These are phyloP conservation scores for Drepana arcuata DNA, from an alignment of 1,140 invertebrate species.

Conservation along the genomic window DNA sequence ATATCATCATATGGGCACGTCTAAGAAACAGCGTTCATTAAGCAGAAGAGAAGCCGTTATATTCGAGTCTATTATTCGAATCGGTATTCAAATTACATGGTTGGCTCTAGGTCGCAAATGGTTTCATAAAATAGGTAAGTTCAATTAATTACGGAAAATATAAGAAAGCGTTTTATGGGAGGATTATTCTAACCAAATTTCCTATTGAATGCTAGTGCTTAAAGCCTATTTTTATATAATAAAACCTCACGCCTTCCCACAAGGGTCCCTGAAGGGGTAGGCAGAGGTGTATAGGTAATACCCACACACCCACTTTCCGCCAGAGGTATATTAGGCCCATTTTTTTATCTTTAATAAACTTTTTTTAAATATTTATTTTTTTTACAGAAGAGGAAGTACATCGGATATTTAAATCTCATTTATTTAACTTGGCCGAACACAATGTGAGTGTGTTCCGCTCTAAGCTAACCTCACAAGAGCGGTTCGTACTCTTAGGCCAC, in stretches of 20 bases:
- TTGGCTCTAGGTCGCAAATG: constrained; percentile 72
- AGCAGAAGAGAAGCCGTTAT: constrained; percentile 70
- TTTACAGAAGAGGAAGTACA: constrained; percentile 73
- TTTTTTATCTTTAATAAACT: background rate
- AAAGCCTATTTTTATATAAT: no score
- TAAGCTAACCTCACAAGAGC: constrained; percentile 17
- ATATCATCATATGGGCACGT: constrained; percentile 71
- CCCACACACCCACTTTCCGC: no score
- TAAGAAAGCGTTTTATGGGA: no score
- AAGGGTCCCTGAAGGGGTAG: no score
- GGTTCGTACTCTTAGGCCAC: constrained; percentile 20
- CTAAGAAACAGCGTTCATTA: constrained; percentile 53
- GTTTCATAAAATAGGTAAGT: constrained; percentile 64
- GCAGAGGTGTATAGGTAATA: no score
- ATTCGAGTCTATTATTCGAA: constrained; percentile 69
- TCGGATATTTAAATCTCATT: constrained; percentile 70
- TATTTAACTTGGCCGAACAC: constrained; percentile 61
- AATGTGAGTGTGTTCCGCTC: constrained; percentile 14
- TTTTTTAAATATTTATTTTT: background rate
- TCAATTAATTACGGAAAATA: no score
- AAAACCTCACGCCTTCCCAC: no score
- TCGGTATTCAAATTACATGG: constrained; percentile 74
- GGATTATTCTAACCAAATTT: no score
- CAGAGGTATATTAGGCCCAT: background rate
- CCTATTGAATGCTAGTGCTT: no score